Percentiles rank a stretch among this genome's conserved stretches.
These are phyloP conservation scores for Bruchidius siliquastri DNA, from an alignment of 2,888 invertebrate genomes.

Conservation along the genomic window DNA sequence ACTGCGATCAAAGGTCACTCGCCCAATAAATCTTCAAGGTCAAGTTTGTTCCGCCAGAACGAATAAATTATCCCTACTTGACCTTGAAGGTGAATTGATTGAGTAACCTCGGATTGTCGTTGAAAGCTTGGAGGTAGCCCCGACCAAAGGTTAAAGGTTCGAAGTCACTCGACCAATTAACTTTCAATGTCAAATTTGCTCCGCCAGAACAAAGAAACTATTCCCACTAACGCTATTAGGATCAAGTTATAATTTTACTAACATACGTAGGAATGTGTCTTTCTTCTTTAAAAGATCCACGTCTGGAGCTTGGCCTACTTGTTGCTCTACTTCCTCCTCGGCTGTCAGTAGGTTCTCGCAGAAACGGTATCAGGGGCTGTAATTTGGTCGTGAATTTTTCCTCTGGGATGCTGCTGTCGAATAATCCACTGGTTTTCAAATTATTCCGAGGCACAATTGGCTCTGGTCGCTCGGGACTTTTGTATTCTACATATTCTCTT, in stretches of 20 bases:
- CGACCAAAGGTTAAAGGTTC: too few species aligned
- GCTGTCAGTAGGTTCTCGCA: constrained; percentile 27
- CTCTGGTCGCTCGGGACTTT: constrained; percentile 29
- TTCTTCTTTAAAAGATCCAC: not conserved
- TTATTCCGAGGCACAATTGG: constrained; percentile 36
- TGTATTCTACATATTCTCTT: constrained; percentile 37
- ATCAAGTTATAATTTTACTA: not conserved
- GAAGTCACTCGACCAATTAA: too few species aligned
- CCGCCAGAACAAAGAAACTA: too few species aligned
- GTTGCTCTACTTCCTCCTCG: constrained; percentile 17
- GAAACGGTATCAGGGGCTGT: constrained; percentile 40
- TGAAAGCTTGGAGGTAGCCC: too few species aligned
- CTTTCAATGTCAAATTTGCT: too few species aligned
- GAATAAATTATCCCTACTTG: too few species aligned
- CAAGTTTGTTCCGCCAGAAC: too few species aligned
- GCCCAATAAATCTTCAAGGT: too few species aligned
- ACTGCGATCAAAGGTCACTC: too few species aligned
- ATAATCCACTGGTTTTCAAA: constrained; percentile 46
- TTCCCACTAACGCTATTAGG: not conserved
- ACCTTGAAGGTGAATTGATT: too few species aligned
- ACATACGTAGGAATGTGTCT: not conserved
- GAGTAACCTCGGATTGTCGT: too few species aligned
- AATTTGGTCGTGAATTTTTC: constrained; percentile 40
- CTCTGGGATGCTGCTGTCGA: constrained; percentile 44
- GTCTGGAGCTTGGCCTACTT: not conserved